A percentile compares a stretch with the other conserved stretches of the same genome.
Conservation (phyloP, 2,888 invertebrate genomes). For the Leuctra nigra region DNA sequence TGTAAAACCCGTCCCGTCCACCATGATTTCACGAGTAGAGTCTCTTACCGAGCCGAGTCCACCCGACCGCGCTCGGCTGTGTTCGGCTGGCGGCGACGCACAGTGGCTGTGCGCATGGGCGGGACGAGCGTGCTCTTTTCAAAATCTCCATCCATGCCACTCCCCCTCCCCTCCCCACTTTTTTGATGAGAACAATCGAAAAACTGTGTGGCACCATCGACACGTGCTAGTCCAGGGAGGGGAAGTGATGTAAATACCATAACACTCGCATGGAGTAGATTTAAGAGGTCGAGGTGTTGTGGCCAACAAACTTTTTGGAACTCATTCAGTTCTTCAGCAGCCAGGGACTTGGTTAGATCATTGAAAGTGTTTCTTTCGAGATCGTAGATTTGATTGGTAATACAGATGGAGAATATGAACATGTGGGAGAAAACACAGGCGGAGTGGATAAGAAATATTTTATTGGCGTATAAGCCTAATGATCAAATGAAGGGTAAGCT, state of each 20-base stretch:
- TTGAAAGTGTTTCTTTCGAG: not conserved
- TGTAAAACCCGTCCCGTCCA: slow-evolving; percentile 3
- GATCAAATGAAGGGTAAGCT: slow-evolving; percentile 22
- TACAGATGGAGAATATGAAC: too few species aligned
- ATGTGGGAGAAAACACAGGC: slow-evolving; percentile 40
- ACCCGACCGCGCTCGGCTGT: too few species aligned
- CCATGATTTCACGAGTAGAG: too few species aligned
- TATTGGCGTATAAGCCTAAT: slow-evolving; percentile 40
- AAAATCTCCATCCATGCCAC: slow-evolving; percentile 7
- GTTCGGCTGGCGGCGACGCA: not conserved
- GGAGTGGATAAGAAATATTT: slow-evolving; percentile 47
- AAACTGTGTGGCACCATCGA: slow-evolving; percentile 26
- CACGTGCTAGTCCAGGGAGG: slow-evolving; percentile 24
- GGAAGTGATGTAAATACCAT: slow-evolving; percentile 26
- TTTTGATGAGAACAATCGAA: slow-evolving; percentile 6
- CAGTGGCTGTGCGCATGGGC: slow-evolving; percentile 20
- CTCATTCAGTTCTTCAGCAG: slow-evolving; percentile 22
- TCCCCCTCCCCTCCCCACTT: slow-evolving; percentile 8
- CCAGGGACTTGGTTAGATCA: slow-evolving; percentile 15
- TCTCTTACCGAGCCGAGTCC: too few species aligned
- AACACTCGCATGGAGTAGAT: slow-evolving; percentile 13
- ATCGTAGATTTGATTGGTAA: too few species aligned
- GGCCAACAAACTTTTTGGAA: not conserved
- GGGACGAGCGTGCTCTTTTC: not conserved
- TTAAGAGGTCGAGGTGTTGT: slow-evolving; percentile 7